Evolutionary conservation across 2,797 vertebrate species (phyloP), one percentile per base, ranked within the genome.

Genomic region (Neostethus bicornis): DNA sequence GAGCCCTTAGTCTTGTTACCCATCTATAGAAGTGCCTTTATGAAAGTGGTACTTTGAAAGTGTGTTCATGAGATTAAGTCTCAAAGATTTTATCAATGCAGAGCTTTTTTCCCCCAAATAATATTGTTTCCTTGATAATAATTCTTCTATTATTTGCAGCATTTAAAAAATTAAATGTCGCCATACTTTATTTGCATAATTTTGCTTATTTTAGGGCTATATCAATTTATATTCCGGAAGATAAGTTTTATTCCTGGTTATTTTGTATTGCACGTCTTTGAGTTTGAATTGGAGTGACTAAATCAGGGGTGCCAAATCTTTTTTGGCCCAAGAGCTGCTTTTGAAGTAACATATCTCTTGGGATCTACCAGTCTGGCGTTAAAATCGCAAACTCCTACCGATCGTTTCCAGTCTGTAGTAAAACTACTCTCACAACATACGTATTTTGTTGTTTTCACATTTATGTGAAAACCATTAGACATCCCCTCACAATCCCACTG

Each of bases 1-100:
- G 55, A 54, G 64, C 3, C 5, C 72, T 77, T 66, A 44, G 66
- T 51, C 26, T 53, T 29, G 47, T 74, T 61, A 55, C 51, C 66
- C 43, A 54, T 62, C 58, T 59, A 65, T 48, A 9, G 17, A 3
- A 38, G 10, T 1, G 1, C n/a, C n/a, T n/a, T 58, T 59, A 65
- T 48, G 9, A 17, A 3, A 38, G 10, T 1, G 1, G 25, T 59
- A 34, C 24, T 25, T 48, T 50, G 61, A 16, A 60, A 17, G 28
- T 58, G 11, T 64, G 8, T 52, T 51, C 29, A 51, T 31, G 32
- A 41, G 16, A 31, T n/a, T 19, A 35, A 48, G 24, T 49, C 29
- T 58, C 6, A 50, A 25, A 67, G 8, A 41, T 51, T 42, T 46
- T 21, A 55, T 73, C 46, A 54, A 16, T 51, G 50, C 58, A 64